phyloP scores from a whole-genome alignment of 2,113 vertebrate genomes.

The Lasiurus cinereus region DNA sequence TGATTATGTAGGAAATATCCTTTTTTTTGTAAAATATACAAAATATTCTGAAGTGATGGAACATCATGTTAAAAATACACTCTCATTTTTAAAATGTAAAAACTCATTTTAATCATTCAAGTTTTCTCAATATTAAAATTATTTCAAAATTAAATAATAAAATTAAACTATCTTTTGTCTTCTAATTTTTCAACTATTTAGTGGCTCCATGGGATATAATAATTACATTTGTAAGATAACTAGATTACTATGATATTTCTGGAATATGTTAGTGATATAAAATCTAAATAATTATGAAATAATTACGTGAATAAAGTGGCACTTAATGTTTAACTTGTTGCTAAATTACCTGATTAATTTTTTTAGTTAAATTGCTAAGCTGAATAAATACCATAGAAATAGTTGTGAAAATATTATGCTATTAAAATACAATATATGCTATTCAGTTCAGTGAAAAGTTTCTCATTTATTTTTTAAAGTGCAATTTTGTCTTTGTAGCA shows the following conservation, averaged over 20 bases:
- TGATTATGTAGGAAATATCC: neutral
- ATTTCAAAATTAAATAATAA: constrained; percentile 10
- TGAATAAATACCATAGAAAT: neutral
- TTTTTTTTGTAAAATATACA: neutral
- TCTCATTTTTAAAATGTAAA: neutral
- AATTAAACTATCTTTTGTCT: neutral
- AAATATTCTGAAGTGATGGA: neutral
- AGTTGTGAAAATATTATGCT: constrained; percentile 25
- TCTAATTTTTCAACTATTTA: neutral
- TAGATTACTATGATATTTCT: constrained; percentile 47
- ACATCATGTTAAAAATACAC: neutral
- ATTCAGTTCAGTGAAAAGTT: constrained; percentile 23
- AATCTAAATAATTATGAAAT: constrained; percentile 60
- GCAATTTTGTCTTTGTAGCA: constrained; percentile 64
- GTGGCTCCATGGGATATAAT: neutral
- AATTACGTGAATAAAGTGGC: constrained; percentile 14
- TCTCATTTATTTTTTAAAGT: constrained; percentile 76
- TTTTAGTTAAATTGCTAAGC: constrained; percentile 64
- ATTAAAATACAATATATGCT: constrained; percentile 11
- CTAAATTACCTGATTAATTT: constrained; percentile 65
- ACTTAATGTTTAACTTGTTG: constrained; percentile 68
- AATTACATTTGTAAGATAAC: constrained; percentile 46
- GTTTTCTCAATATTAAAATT: neutral
- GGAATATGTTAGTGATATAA: constrained; percentile 20
- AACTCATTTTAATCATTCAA: neutral